Conservation (phyloP, 2,888 invertebrate species). For the Eurytoma adleriae region DNA sequence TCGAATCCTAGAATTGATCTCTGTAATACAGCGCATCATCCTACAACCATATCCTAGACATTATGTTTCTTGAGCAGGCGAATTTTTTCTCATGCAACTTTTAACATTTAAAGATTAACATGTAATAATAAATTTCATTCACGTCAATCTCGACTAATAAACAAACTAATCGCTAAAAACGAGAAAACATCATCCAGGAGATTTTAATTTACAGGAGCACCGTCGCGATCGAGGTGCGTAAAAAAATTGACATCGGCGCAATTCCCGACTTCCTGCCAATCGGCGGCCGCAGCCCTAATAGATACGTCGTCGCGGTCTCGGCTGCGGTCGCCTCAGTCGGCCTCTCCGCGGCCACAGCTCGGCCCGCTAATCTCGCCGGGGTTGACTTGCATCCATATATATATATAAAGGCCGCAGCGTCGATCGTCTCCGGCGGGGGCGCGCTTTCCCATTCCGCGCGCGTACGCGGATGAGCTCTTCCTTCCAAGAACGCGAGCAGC, state of each 20-base stretch:
- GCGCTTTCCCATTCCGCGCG: conserved; percentile 15
- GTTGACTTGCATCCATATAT: conserved; percentile 22
- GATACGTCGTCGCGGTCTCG: conserved; percentile 39
- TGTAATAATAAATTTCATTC: no score
- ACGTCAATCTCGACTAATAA: no score
- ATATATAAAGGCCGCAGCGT: no score
- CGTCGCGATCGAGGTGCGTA: neutral
- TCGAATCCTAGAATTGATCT: conserved; percentile 60
- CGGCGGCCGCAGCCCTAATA: conserved; percentile 45
- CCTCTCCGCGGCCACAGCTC: neutral
- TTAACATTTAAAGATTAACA: no score
- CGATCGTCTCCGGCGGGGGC: conserved; percentile 35
- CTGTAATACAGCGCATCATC: neutral
- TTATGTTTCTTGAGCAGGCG: no score
- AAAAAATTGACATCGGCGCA: conserved; percentile 27
- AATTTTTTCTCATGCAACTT: no score
- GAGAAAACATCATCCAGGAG: no score
- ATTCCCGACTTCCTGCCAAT: conserved; percentile 50
- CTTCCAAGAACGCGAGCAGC: no score
- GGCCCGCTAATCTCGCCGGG: conserved; percentile 46
- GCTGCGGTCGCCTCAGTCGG: conserved; percentile 28
- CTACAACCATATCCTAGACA: neutral
- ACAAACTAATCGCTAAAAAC: no score
- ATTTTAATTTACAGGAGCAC: no score
- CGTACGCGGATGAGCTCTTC: neutral